Base-by-base conservation (phyloP, 2,113 vertebrate species). In the Pteruthius melanotis region DNA sequence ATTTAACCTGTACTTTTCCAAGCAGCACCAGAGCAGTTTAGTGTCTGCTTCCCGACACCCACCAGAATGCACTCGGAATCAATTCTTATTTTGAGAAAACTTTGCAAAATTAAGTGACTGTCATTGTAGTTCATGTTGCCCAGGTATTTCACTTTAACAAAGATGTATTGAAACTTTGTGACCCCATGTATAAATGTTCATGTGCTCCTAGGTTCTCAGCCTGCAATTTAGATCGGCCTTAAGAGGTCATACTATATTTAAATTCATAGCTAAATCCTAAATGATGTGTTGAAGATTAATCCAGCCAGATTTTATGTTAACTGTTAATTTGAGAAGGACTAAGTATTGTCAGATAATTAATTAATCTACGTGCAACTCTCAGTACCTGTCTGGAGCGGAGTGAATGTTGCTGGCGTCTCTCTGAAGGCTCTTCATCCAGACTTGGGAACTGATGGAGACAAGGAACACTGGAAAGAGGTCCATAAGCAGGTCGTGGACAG, bases 371-470 rank as follows among this genome's bases (percentile, higher is more conserved):
- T 74, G 35, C 11, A 96, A 79, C 42, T 94, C 95, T 31, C 47
- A 99, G 99, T 99, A 77, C 99, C 99, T 16, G 99, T 99, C 40
- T 99, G 99, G 99, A 99, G 99, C 20, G 99, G 99, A 0, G 98
- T 99, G 54, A 99, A 99, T 1, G 98, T 99, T 54, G 99, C 99
- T 33, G 99, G 99, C 1, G 99, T 99, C 69, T 98, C 98, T 71
- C 98, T 99, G 90, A 98, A 99, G 97, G 80, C 50, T 52, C 97
- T 99, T 85, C 98, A 99, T 96, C 99, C 99, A 65, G 97, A 98
- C 2, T 77, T 99, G 94, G 99, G 99, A 53, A 95, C 97, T 28
- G 99, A 99, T 3, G 92, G 87, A 35, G 99, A 99, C 95, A 97
- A 98, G 75, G 99, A 99, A 72, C 97, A 99, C 50, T 99, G 99